These are phyloP conservation scores for Drosophila hawaiiensis DNA, from an alignment of 2,888 invertebrate genomes.

Conservation along the genomic window DNA sequence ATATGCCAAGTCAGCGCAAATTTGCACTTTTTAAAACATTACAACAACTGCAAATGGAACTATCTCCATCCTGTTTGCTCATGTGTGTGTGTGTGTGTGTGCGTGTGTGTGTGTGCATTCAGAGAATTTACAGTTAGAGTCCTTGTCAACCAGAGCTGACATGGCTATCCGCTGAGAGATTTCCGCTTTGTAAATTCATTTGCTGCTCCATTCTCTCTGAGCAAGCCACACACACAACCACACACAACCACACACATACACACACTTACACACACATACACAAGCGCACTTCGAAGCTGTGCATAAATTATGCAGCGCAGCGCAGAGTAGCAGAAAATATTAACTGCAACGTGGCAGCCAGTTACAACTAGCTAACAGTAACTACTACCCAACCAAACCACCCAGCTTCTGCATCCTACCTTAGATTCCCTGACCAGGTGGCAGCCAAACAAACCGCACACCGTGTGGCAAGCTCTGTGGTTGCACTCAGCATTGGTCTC, in stretches of 20 bases:
- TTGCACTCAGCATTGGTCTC: constrained; percentile 19
- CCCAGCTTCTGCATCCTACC: neutral
- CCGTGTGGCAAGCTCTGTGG: constrained; percentile 55
- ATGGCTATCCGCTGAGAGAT: constrained; percentile 66
- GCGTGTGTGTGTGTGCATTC: constrained; percentile 39
- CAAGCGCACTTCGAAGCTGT: constrained; percentile 36
- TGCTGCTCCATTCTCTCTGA: constrained; percentile 47
- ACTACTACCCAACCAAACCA: constrained; percentile 9
- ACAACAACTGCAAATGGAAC: constrained; percentile 14
- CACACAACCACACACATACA: constrained; percentile 53
- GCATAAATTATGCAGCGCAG: constrained; percentile 78
- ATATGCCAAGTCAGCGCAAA: constrained; percentile 45
- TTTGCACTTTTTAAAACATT: constrained; percentile 43
- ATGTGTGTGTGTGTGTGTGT: constrained; percentile 29
- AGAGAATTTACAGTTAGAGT: constrained; percentile 38
- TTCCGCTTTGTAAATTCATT: constrained; percentile 68
- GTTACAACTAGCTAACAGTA: constrained; percentile 20
- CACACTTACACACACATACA: constrained; percentile 34
- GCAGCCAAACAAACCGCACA: constrained; percentile 76
- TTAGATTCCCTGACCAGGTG: constrained; percentile 55
- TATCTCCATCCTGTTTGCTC: constrained; percentile 17
- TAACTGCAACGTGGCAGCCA: constrained; percentile 65
- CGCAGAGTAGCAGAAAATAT: constrained; percentile 76
- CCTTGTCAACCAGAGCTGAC: constrained; percentile 61
- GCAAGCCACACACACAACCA: constrained; percentile 50